Evolutionary conservation across 2,797 vertebrate species (phyloP).

Genomic region (Pseudomugil gertrudae): DNA sequence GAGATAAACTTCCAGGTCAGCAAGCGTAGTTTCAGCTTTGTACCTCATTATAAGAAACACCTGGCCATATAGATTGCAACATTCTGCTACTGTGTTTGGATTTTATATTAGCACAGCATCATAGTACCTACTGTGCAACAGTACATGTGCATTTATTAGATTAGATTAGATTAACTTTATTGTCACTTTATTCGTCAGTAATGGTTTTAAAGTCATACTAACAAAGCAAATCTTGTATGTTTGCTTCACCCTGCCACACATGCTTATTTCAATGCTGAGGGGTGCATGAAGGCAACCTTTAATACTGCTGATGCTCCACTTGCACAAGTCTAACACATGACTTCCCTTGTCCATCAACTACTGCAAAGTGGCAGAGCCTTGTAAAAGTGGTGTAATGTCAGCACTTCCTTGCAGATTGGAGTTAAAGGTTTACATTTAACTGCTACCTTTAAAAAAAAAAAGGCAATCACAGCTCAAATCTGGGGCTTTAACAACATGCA

Average conservation of each 20-base stretch:
- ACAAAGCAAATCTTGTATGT: neutral
- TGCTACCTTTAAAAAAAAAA: neutral
- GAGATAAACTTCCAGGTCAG: conserved; percentile 25
- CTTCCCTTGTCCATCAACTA: conserved; percentile 57
- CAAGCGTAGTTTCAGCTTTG: conserved; percentile 10
- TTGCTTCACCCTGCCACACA: conserved; percentile 1
- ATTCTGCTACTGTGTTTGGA: neutral
- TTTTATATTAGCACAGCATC: neutral
- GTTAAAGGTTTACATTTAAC: conserved; percentile 70
- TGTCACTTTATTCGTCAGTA: too few relatives aligned
- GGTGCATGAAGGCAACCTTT: neutral
- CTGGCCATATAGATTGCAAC: neutral
- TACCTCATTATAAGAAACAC: neutral
- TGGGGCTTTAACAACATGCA: neutral
- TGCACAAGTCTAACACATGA: conserved; percentile 47
- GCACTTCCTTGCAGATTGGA: conserved; percentile 41
- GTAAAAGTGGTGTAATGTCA: conserved; percentile 70
- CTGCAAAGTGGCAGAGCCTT: conserved; percentile 35
- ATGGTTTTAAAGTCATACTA: conserved; percentile 9
- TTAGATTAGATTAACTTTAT: too few relatives aligned
- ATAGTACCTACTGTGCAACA: conserved; percentile 19
- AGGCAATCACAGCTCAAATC: neutral
- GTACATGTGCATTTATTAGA: conserved; percentile 27
- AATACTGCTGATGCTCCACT: conserved; percentile 38
- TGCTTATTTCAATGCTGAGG: neutral